These are phyloP conservation scores for Sarcoramphus papa DNA, from an alignment of 2,797 vertebrate species.

Conservation along the genomic window DNA sequence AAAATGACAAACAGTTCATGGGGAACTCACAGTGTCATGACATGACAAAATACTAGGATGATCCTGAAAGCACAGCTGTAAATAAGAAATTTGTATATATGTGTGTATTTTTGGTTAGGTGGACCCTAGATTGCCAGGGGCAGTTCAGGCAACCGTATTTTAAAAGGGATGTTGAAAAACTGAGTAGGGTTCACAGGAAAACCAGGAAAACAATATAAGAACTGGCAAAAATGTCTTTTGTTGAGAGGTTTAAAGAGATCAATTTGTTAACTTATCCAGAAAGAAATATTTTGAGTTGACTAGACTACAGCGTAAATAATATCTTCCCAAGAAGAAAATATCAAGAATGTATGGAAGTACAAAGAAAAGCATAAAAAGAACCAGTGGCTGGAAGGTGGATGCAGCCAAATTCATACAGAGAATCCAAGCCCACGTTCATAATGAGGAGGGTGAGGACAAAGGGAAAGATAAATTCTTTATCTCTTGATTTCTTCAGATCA, in stretches of 20 bases:
- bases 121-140: neutral
- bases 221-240: neutral
- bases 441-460: neutral
- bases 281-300: neutral
- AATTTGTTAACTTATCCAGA: neutral
- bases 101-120: neutral
- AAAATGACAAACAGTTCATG: neutral
- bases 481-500: neutral
- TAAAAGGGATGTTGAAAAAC: neutral
- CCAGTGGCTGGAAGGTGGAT: neutral
- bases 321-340: neutral
- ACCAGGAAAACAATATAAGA: neutral
- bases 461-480: neutral
- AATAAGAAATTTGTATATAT: neutral
- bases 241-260: neutral
- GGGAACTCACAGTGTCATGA: neutral
- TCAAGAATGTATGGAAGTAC: neutral
- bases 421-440: neutral
- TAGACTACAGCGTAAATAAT: neutral
- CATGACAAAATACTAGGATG: accelerated
- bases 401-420: neutral
- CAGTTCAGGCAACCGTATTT: neutral
- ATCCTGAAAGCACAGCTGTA: neutral
- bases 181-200: neutral
- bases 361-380: neutral